Conservation (phyloP, 2,888 invertebrate genomes). For the Acleris laterana region DNA sequence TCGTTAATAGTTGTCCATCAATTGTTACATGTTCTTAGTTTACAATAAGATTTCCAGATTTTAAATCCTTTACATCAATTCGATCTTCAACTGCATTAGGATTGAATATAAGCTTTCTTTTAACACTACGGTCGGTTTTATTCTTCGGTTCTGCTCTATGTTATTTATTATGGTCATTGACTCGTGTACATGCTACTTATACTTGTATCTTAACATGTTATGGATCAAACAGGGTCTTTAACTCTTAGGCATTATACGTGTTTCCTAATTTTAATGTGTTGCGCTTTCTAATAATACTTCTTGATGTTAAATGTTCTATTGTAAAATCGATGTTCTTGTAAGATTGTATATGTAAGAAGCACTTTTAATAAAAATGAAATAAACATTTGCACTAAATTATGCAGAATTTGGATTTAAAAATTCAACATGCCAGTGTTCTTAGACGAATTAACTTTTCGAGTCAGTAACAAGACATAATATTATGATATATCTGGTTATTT, state of each 20-base stretch:
- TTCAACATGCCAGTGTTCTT: too few species aligned
- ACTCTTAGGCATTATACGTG: constrained; percentile 72
- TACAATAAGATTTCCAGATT: too few species aligned
- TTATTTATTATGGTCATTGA: constrained; percentile 16
- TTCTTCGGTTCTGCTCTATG: neutral
- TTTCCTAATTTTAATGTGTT: constrained; percentile 31
- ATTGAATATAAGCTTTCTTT: neutral
- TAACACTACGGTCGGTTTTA: too few species aligned
- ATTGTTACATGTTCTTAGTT: too few species aligned
- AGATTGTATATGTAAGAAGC: constrained; percentile 24
- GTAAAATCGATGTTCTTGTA: constrained; percentile 36
- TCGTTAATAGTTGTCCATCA: too few species aligned
- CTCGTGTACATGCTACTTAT: constrained; percentile 40
- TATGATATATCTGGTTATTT: too few species aligned
- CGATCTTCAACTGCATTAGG: neutral
- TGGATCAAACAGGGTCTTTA: constrained; percentile 81
- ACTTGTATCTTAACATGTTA: constrained; percentile 69
- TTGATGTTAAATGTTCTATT: constrained; percentile 29
- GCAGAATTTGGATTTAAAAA: too few species aligned
- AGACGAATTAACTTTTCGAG: too few species aligned
- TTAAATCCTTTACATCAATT: too few species aligned
- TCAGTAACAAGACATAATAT: too few species aligned
- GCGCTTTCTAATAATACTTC: constrained; percentile 31
- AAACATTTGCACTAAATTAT: neutral
- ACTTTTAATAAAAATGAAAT: constrained; percentile 10